phyloP scores from a whole-genome alignment of 2,888 invertebrate genomes.

The Lacanobia oleracea region DNA sequence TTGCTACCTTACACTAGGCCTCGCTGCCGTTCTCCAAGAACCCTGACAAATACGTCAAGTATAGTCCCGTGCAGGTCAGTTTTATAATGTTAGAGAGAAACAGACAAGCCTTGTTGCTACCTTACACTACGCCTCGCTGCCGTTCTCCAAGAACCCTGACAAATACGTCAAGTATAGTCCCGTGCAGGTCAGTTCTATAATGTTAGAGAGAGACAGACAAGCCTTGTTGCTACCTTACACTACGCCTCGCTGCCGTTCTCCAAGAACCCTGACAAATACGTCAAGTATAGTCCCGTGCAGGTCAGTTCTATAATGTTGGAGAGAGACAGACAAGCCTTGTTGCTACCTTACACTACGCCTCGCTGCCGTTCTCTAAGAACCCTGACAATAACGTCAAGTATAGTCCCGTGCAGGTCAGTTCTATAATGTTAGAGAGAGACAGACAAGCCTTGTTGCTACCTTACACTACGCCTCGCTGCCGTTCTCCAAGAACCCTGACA shows the following conservation, averaged over 20 bases:
- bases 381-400: slow-evolving; percentile 76
- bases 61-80: slow-evolving; percentile 43
- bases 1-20: slow-evolving; percentile 95
- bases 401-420: slow-evolving; percentile 41
- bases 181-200: slow-evolving; percentile 31
- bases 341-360: slow-evolving; percentile 95
- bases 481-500: slow-evolving; percentile 96
- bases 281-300: slow-evolving; percentile 49
- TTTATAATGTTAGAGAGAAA: slow-evolving; percentile 92
- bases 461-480: slow-evolving; percentile 94
- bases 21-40: slow-evolving; percentile 97
- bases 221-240: slow-evolving; percentile 96
- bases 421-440: slow-evolving; percentile 92
- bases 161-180: slow-evolving; percentile 49
- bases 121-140: slow-evolving; percentile 94
- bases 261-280: slow-evolving; percentile 92
- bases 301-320: slow-evolving; percentile 72
- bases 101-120: slow-evolving; percentile 96
- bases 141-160: slow-evolving; percentile 96
- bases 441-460: slow-evolving; percentile 96
- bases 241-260: slow-evolving; percentile 95
- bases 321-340: slow-evolving; percentile 96
- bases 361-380: slow-evolving; percentile 97
- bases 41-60: slow-evolving; percentile 78
- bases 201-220: slow-evolving; percentile 95